Evolutionary conservation across 1,140 invertebrate genomes (phyloP), one percentile per base, ranked within the genome.

Genomic region (Drosophila burlai): DNA sequence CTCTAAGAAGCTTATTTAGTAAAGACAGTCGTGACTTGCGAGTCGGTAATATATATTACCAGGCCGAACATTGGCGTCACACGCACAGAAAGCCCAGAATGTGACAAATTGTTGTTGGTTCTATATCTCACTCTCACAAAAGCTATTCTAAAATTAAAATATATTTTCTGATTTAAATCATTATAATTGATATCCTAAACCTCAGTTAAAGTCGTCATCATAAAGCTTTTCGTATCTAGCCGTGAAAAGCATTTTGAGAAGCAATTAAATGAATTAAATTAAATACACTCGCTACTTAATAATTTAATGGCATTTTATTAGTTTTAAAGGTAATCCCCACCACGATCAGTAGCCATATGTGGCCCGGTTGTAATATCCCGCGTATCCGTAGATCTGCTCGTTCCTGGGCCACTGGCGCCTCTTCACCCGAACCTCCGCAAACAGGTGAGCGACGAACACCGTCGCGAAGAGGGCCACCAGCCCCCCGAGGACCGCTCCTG

Each of bases 351-450:
- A 90, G 4, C 85, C 76, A 42, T 80, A 90, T 1, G 85, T 90
- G n/a, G 86, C 63, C n/a, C 85, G 66, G 57, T 82, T 80, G 38
- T 77, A 90, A 61, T 84, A 91, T 7, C 85, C 85, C 3, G 85
- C 85, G 55, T 91, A 91, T n/a, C 85, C 86, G 49, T 90, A 90
- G 26, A 90, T 90, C 68, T 90, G 85, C 18, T 90, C 85, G 16
- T 90, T 91, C 9, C 86, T 49, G 8, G 85, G 86, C 85, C 82
- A 86, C 57, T 90, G 85, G 1, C 86, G 69, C 0, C 85, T 80
- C 46, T 90, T 90, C 10, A 85, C 86, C 4, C 85, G 50, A 65
- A 82, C 79, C 57, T 85, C 75, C 13, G 47, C 50, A 42, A 92
- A 79, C 11, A 92, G 38, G 18, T 85, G 76, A 0, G 73, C 75